Evolutionary conservation across 2,113 vertebrate species (phyloP).

Genomic region (Mohoua ochrocephala): DNA sequence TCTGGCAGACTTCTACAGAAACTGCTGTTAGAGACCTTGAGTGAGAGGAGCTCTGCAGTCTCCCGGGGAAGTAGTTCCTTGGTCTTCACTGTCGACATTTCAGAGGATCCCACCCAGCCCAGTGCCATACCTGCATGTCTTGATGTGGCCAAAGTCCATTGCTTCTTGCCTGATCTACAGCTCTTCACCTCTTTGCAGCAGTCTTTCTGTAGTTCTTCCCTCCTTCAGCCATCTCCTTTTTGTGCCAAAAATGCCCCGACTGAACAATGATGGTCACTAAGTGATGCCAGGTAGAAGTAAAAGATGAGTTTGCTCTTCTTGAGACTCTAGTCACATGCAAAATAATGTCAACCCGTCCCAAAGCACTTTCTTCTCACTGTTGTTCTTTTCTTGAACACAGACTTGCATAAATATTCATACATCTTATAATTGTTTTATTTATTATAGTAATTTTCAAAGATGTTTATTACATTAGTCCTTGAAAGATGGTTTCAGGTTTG

Average conservation of each 20-base stretch:
- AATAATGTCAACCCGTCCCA: fast-evolving
- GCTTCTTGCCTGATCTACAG: not conserved
- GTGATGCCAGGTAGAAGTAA: not conserved
- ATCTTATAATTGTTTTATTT: not conserved
- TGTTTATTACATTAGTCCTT: not conserved
- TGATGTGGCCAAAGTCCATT: not conserved
- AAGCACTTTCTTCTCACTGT: not conserved
- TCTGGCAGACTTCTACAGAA: not conserved
- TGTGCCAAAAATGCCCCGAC: not conserved
- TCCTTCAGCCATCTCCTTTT: not conserved
- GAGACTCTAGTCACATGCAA: not conserved
- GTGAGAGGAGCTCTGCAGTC: not conserved
- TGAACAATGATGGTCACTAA: not conserved
- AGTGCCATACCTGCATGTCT: not conserved
- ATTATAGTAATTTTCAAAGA: not conserved
- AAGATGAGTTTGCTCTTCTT: not conserved
- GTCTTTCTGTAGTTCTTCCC: not conserved
- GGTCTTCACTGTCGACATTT: not conserved
- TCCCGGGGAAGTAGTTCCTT: not conserved
- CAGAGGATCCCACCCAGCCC: not conserved
- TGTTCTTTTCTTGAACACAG: not conserved
- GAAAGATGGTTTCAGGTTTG: not conserved
- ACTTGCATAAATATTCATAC: not conserved
- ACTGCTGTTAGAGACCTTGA: not conserved
- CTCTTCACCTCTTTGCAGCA: not conserved